Percentiles rank a stretch among this genome's conserved stretches.
phyloP scores from a whole-genome alignment of 2,888 invertebrate genomes.

The Melieria omissa region DNA sequence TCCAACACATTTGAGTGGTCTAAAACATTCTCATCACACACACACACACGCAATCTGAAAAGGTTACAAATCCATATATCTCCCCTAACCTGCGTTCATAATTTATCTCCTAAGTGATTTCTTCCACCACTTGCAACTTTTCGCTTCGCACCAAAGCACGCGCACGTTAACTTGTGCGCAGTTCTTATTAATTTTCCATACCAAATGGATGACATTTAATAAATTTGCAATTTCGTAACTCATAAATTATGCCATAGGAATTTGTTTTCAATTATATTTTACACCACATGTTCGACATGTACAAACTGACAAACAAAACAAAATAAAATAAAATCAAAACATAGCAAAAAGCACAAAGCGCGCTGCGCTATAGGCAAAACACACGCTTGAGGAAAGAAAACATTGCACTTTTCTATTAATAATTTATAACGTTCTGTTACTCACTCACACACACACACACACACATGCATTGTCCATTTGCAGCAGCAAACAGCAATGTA shows the following conservation, averaged over 20 bases:
- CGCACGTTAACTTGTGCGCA: background rate
- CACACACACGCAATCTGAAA: too few species aligned
- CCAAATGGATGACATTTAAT: slow-evolving; percentile 16
- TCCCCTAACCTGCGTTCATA: too few species aligned
- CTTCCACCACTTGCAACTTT: background rate
- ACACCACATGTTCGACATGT: slow-evolving; percentile 50
- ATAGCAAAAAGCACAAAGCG: background rate
- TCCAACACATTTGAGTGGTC: too few species aligned
- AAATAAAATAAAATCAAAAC: background rate
- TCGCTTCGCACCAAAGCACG: too few species aligned
- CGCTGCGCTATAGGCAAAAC: background rate
- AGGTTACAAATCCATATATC: too few species aligned
- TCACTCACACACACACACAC: too few species aligned
- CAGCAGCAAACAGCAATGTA: slow-evolving; percentile 38
- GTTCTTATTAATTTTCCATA: background rate
- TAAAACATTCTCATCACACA: too few species aligned
- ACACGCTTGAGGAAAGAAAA: background rate
- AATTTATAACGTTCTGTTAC: slow-evolving; percentile 55
- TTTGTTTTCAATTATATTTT: slow-evolving; percentile 61
- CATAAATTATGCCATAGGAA: slow-evolving; percentile 59
- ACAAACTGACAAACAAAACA: slow-evolving; percentile 3
- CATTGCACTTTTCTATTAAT: slow-evolving; percentile 54
- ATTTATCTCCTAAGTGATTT: background rate
- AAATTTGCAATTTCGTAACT: slow-evolving; percentile 44
- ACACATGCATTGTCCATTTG: too few species aligned